phyloP scores from a whole-genome alignment of 2,113 vertebrate genomes.

The Bos indicus region DNA sequence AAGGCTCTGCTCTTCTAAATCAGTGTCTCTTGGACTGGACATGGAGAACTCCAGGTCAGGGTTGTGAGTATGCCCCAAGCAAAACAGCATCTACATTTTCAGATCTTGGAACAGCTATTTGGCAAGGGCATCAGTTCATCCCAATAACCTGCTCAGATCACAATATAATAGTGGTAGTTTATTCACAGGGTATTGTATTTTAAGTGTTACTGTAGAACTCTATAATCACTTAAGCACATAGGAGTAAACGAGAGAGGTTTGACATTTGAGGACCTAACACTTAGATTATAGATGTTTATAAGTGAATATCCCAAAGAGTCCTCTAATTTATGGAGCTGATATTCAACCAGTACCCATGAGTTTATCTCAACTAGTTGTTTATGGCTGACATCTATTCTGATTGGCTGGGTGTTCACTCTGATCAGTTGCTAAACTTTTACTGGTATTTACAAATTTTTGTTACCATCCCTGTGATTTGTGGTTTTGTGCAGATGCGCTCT shows the following conservation, averaged over 20 bases:
- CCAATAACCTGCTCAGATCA: constrained; percentile 10
- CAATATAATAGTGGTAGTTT: background rate
- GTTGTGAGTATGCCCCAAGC: background rate
- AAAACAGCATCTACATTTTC: constrained; percentile 39
- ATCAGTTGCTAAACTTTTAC: background rate
- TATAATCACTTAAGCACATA: background rate
- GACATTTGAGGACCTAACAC: background rate
- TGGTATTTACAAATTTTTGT: background rate
- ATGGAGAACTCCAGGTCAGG: background rate
- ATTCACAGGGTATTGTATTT: background rate
- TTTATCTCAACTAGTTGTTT: background rate
- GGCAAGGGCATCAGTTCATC: background rate
- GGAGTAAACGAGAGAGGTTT: background rate
- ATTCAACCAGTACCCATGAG: background rate
- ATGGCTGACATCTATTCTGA: background rate
- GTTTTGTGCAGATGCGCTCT: background rate
- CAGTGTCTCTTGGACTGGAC: constrained; percentile 41
- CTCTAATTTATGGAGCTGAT: background rate
- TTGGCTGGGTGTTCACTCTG: background rate
- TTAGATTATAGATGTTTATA: background rate
- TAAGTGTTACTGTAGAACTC: background rate
- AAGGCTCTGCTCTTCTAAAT: constrained; percentile 47
- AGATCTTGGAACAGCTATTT: background rate
- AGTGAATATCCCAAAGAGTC: background rate
- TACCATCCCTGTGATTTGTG: background rate